These are phyloP conservation scores for Thalassoma bifasciatum DNA, from an alignment of 2,113 vertebrate genomes.

Conservation along the genomic window DNA sequence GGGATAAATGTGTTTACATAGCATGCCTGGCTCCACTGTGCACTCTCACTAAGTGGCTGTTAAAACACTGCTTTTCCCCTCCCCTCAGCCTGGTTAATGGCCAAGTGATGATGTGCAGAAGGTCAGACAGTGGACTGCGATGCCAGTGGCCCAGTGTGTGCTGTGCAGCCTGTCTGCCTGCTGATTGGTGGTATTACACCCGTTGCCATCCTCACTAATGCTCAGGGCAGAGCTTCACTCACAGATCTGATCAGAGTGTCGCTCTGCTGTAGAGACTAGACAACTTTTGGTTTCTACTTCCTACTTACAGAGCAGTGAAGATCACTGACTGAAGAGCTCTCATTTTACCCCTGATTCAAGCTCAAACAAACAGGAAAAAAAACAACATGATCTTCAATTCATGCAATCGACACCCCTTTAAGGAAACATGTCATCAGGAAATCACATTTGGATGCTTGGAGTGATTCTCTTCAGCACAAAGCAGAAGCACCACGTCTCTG, in stretches of 20 bases:
- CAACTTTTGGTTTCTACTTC: slow-evolving; percentile 48
- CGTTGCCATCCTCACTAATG: slow-evolving; percentile 42
- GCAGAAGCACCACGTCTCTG: too few relatives aligned
- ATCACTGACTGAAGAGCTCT: too few relatives aligned
- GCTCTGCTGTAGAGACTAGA: slow-evolving; percentile 49
- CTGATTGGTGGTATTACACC: slow-evolving; percentile 55
- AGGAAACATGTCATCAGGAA: too few relatives aligned
- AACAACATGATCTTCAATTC: too few relatives aligned
- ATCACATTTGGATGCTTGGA: too few relatives aligned
- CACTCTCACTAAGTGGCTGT: slow-evolving; percentile 60
- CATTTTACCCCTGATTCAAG: too few relatives aligned
- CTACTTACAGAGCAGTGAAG: too few relatives aligned
- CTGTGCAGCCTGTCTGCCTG: slow-evolving; percentile 28
- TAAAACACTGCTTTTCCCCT: slow-evolving; percentile 39
- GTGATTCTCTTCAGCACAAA: too few relatives aligned
- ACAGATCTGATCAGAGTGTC: slow-evolving; percentile 28
- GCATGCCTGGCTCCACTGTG: slow-evolving; percentile 23
- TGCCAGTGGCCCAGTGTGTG: slow-evolving; percentile 38
- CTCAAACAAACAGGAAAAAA: too few relatives aligned
- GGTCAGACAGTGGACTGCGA: slow-evolving; percentile 46
- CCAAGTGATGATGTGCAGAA: slow-evolving; percentile 66
- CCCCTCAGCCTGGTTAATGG: slow-evolving; percentile 57
- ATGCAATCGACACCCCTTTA: too few relatives aligned
- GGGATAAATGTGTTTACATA: slow-evolving; percentile 61
- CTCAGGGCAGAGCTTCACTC: slow-evolving; percentile 16